Evolutionary conservation across 1,140 invertebrate genomes (phyloP).

Genomic region (Manduca sexta): DNA sequence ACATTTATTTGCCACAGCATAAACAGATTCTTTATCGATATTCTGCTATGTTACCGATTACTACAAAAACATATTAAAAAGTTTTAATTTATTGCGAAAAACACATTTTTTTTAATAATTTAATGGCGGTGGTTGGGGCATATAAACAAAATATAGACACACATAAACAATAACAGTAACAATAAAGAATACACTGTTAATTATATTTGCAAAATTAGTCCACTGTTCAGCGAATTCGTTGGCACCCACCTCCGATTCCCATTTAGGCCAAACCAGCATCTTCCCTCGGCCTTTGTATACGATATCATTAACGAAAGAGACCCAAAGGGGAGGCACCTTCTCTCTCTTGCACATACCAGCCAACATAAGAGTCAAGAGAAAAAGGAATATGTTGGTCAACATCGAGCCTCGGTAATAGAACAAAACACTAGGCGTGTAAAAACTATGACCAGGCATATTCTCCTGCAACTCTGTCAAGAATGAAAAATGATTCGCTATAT

Average conservation of each 20-base stretch:
- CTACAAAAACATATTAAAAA: no score
- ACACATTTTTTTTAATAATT: conserved; percentile 1
- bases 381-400: conserved; percentile 17
- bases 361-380: conserved; percentile 24
- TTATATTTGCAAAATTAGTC: conserved; percentile 12
- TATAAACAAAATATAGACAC: conserved; percentile 5
- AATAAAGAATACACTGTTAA: conserved; percentile 6
- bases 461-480: conserved; percentile 20
- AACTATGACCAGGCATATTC: conserved; percentile 25
- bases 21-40: no score
- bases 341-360: conserved; percentile 13
- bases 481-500: conserved; percentile 27
- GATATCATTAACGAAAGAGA: conserved; percentile 19
- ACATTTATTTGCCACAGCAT: no score
- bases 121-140: conserved; percentile 12
- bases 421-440: conserved; percentile 26
- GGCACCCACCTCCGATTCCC: conserved; percentile 3
- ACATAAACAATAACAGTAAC: conserved; percentile 10
- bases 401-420: conserved; percentile 26
- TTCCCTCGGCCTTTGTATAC: conserved; percentile 10
- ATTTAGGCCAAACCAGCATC: conserved; percentile 1
- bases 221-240: conserved; percentile 5
- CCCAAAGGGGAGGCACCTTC: conserved; percentile 8
- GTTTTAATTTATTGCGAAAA: no score
- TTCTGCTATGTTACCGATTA: no score